Conservation (phyloP, 2,797 vertebrate species). For the Zenarchopterus dispar region DNA sequence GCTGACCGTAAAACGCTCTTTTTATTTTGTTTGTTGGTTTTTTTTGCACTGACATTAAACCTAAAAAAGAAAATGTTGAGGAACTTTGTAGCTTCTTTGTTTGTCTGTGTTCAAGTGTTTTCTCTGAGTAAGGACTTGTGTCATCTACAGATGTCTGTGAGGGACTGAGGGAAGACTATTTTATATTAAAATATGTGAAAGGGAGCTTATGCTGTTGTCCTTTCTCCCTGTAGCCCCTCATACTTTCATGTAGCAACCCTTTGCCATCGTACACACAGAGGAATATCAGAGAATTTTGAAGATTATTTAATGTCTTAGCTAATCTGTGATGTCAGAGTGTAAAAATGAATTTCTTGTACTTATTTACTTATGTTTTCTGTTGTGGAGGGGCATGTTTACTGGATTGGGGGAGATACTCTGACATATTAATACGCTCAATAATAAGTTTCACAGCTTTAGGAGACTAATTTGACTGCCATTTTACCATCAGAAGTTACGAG, state of each 20-base stretch:
- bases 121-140: constrained; percentile 36
- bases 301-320: constrained; percentile 24
- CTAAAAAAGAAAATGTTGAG: constrained; percentile 44
- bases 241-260: constrained; percentile 50
- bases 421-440: constrained; percentile 22
- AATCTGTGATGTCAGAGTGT: constrained; percentile 42
- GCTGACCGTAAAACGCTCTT: constrained; percentile 33
- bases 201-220: constrained; percentile 37
- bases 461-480: constrained; percentile 29
- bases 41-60: constrained; percentile 86
- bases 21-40: constrained; percentile 11
- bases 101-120: constrained; percentile 20
- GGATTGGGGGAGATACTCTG: constrained; percentile 20
- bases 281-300: constrained; percentile 19
- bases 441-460: constrained; percentile 30
- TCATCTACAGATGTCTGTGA: constrained; percentile 54
- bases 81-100: constrained; percentile 25
- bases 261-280: constrained; percentile 27
- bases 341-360: constrained; percentile 36
- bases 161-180: constrained; percentile 51
- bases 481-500: constrained; percentile 26
- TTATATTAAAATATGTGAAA: constrained; percentile 68
- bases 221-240: constrained; percentile 19
- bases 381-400: constrained; percentile 4
- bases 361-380: constrained; percentile 14